Percentiles rank a stretch among this genome's conserved stretches.
Conservation (phyloP, 2,888 invertebrate species). For the Coleophora deauratella region DNA sequence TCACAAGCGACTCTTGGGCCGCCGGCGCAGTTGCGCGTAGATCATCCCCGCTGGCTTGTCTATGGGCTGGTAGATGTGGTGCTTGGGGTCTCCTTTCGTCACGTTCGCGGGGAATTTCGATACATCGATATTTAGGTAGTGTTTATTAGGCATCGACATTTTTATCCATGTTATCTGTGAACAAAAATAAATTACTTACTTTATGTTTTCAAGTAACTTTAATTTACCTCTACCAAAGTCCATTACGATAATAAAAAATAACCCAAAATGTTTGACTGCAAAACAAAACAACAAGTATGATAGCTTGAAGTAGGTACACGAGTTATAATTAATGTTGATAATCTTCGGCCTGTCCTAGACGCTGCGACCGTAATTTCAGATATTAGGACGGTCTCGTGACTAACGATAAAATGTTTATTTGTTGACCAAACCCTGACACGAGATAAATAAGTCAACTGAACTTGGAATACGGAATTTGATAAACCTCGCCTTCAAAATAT, state of each 20-base stretch:
- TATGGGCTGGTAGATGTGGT: conserved; percentile 83
- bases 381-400: no score
- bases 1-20: conserved; percentile 70
- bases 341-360: no score
- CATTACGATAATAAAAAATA: conserved; percentile 1
- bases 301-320: no score
- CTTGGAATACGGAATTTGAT: no score
- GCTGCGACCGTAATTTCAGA: no score
- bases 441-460: no score
- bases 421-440: no score
- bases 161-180: conserved; percentile 78
- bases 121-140: conserved; percentile 84
- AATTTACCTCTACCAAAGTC: neutral
- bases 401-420: no score
- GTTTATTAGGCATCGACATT: conserved; percentile 88
- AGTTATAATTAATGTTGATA: no score
- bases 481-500: no score
- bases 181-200: conserved; percentile 24
- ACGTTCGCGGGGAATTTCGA: conserved; percentile 80
- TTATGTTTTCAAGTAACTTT: conserved; percentile 12
- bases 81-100: conserved; percentile 75
- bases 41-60: conserved; percentile 87
- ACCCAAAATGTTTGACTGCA: no score
- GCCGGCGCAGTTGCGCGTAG: conserved; percentile 80
- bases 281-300: no score